These are phyloP conservation scores for Drosophila rhopaloa DNA, from an alignment of 1,140 invertebrate species.

Conservation along the genomic window DNA sequence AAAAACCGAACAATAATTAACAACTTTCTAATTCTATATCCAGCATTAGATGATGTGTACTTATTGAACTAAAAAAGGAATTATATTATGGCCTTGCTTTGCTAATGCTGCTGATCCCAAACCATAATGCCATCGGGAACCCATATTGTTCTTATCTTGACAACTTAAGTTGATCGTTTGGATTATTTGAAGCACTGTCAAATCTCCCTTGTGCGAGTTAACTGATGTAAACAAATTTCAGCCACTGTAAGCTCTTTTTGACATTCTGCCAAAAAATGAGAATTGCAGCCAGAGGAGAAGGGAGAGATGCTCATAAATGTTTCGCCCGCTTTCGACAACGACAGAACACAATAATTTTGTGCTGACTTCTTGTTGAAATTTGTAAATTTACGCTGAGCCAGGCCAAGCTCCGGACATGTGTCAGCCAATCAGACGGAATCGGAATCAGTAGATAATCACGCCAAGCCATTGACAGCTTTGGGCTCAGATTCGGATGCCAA, in stretches of 20 bases:
- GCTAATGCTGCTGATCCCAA: neutral
- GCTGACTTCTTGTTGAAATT: constrained; percentile 82
- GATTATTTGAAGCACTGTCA: constrained; percentile 1
- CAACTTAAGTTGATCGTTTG: neutral
- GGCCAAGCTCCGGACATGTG: constrained; percentile 48
- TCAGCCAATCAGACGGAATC: constrained; percentile 45
- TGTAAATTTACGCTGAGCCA: constrained; percentile 75
- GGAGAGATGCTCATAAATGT: constrained; percentile 28
- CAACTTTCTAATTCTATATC: too few relatives aligned
- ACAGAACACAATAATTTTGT: constrained; percentile 74
- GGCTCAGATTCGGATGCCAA: constrained; percentile 33
- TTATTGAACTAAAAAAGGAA: too few relatives aligned
- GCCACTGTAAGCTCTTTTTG: constrained; percentile 51
- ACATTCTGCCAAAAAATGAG: constrained; percentile 43
- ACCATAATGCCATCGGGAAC: neutral
- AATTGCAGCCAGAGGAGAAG: neutral
- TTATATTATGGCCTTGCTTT: too few relatives aligned
- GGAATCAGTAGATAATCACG: constrained; percentile 39
- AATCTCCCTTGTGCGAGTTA: constrained; percentile 2
- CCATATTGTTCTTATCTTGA: neutral
- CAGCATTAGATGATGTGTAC: too few relatives aligned
- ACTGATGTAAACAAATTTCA: constrained; percentile 29
- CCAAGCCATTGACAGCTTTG: constrained; percentile 42
- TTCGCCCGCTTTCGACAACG: constrained; percentile 19
- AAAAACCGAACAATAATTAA: too few relatives aligned